Conservation (phyloP, 2,113 vertebrate species). For the Carollia perspicillata region DNA sequence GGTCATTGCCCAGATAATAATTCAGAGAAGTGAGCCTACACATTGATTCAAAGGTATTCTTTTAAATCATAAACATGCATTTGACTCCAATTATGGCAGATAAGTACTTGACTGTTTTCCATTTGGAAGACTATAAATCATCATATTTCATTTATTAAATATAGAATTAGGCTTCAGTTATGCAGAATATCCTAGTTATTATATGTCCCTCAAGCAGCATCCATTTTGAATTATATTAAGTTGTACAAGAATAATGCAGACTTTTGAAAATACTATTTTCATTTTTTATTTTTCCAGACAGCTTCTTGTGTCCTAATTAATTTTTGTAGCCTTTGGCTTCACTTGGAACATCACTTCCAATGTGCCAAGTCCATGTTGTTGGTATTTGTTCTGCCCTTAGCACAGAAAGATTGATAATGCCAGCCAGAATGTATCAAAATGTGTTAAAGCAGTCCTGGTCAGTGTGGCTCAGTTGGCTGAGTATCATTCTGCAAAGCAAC, state of each 20-base stretch:
- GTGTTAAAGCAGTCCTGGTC: neutral
- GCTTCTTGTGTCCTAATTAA: conserved; percentile 62
- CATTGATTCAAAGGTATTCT: neutral
- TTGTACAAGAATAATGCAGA: conserved; percentile 67
- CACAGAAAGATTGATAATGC: conserved; percentile 43
- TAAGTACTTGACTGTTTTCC: neutral
- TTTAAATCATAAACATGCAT: conserved; percentile 40
- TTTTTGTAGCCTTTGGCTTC: conserved; percentile 67
- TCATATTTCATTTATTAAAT: conserved; percentile 65
- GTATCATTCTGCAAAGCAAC: neutral
- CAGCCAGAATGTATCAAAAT: conserved; percentile 25
- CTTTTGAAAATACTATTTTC: conserved; percentile 62
- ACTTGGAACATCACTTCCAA: conserved; percentile 70
- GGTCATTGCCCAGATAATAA: neutral
- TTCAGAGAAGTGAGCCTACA: neutral
- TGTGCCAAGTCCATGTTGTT: conserved; percentile 35
- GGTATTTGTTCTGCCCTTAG: conserved; percentile 46
- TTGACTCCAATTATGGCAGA: neutral
- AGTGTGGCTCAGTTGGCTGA: no score
- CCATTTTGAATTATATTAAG: conserved; percentile 59
- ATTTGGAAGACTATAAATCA: neutral
- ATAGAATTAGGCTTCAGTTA: conserved; percentile 31
- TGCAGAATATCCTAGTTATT: conserved; percentile 47
- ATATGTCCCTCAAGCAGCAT: conserved; percentile 35
- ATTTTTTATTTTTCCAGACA: conserved; percentile 55